Evolutionary conservation across 2,113 vertebrate species (phyloP), one percentile per base, ranked within the genome.

Genomic region (Austrofundulus limnaeus): DNA sequence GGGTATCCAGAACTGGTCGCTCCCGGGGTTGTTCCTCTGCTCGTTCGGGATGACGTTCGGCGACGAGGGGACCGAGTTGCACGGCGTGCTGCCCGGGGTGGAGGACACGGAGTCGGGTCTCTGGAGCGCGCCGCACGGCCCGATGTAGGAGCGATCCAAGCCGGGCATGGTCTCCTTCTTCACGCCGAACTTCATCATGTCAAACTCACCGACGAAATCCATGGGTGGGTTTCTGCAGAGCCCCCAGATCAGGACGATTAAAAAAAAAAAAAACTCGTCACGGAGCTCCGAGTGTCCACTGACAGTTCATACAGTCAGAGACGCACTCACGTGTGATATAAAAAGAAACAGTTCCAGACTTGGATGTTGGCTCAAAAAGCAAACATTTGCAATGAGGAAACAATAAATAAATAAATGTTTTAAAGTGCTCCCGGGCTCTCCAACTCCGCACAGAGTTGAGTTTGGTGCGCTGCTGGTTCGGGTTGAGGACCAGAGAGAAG

Each of bases 121-220:
- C 90, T 95, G 95, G 80, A 96, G 90, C 89, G 95, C 93, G 87
- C 91, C 93, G 93, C 96, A 97, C 86, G 94, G 94, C 87, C 95
- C 95, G 87, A 95, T 90, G 20, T 95, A 92, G 81, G 95, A 92
- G 87, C 94, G 94, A 51, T 96, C 95, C 66, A 93, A 92, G 85
- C 94, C 94, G 86, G 93, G 93, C 92, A 96, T 87, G 2, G 93
- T 82, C 85, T 98, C 96, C 90, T 97, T 98, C 87, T 98, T 98
- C 70, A 98, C 96, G 85, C 96, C 96, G 82, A 97, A 98, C 94
- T 97, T 97, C 93, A 96, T 95, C 39, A 90, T 55, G 74, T 90
- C 89, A 92, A 96, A 98, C 88, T 98, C 96, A 91, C 92, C 94
- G 92, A 95, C 94, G 93, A 96, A 98, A 93, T 96, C 96, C 95